Base-by-base conservation (phyloP, 2,888 invertebrate species). In the Lissocephala sabroskyi region DNA sequence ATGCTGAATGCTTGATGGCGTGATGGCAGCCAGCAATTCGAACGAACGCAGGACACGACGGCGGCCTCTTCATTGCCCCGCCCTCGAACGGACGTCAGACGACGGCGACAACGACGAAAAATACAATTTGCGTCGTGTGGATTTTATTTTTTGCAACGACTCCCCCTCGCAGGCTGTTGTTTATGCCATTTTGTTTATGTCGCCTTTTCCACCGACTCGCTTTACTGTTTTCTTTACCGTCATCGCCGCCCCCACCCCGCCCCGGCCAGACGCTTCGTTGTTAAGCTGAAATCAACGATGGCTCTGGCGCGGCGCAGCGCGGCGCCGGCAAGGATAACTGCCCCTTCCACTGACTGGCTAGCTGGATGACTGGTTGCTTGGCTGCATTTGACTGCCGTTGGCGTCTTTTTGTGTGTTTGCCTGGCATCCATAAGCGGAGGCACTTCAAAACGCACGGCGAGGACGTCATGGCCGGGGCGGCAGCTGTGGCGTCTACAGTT, bases 11-110 rank as follows among this genome's bases (percentile, higher is more conserved):
- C 74, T 63, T 70, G 68, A 70, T 74, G 57, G 70, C 70, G 70
- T 74, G 74, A 68, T 70, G 74, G 68, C 68, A 68, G 70, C 68
- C 68, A 73, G 70, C 68, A 63, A 73, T 73, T 65, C 73, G 67
- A 67, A 67, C 56, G 61, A 59, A 45, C 59, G 40, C 50, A 44
- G 33, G 9, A 32, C 11, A 56, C n/a, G n/a, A 14, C 11, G 16
- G 56, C 45, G 50, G n/a, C n/a, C n/a, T n/a, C n/a, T n/a, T n/a
- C n/a, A n/a, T n/a, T n/a, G n/a, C n/a, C n/a, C n/a, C n/a, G n/a
- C n/a, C n/a, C n/a, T n/a, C 39, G 42, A 48, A 35, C 59, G 63
- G 43, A 14, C 16, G 60, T 48, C 60, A 54, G 48, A 54, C 45
- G 45, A 43, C 45, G 49, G 42, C 53, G 17, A 45, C 45, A 26